Evolutionary conservation across 2,888 invertebrate genomes (phyloP).

Genomic region (Hemithea aestivaria): DNA sequence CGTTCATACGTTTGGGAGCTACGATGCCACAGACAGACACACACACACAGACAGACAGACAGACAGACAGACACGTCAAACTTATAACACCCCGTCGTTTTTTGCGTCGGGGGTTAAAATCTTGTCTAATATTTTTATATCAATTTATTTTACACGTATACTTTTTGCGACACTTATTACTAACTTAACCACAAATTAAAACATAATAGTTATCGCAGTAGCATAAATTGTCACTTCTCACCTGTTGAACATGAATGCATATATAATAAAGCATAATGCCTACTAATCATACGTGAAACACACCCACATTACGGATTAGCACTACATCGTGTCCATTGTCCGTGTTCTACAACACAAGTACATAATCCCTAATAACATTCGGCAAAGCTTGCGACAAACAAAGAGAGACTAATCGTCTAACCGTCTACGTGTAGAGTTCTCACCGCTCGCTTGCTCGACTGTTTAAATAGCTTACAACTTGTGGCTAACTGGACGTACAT

Average conservation of each 20-base stretch:
- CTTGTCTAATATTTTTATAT: no score
- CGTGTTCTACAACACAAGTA: slow-evolving; percentile 21
- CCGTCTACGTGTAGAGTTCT: slow-evolving; percentile 10
- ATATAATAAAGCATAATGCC: slow-evolving; percentile 7
- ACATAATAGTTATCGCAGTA: no score
- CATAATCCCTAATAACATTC: slow-evolving; percentile 28
- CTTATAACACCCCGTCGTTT: no score
- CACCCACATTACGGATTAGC: slow-evolving; percentile 23
- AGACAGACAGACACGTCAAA: no score
- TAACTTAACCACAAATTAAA: no score
- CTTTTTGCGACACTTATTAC: no score
- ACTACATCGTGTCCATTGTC: slow-evolving; percentile 28
- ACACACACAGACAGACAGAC: no score
- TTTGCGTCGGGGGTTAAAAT: no score
- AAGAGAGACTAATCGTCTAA: slow-evolving; percentile 23
- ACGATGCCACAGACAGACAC: no score
- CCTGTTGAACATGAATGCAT: slow-evolving; percentile 7
- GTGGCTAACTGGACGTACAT: no score
- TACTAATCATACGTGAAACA: slow-evolving; percentile 15
- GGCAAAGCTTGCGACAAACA: slow-evolving; percentile 28
- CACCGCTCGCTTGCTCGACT: slow-evolving; percentile 4
- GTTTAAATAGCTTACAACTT: slow-evolving; percentile 1
- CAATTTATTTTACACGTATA: no score
- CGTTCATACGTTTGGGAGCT: no score
- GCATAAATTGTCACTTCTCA: slow-evolving; percentile 1